Conservation (phyloP, 2,113 vertebrate genomes). For the Cheirogaleus medius region DNA sequence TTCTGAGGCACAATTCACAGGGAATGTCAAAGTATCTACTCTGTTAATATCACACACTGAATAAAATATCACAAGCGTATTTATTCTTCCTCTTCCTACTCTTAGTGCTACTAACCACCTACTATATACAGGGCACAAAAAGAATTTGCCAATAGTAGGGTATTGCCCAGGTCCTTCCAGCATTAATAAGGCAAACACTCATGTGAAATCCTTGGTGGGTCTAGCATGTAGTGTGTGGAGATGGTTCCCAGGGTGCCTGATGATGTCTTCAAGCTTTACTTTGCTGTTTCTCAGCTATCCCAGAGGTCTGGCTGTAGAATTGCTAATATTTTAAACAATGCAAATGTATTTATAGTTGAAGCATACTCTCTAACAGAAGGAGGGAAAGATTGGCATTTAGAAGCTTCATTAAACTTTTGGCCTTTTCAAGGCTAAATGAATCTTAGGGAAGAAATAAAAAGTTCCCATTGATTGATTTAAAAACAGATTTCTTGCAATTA, state of each 20-base stretch:
- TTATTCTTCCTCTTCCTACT: neutral
- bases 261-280: neutral
- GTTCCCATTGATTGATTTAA: slow-evolving; percentile 41
- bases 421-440: slow-evolving; percentile 63
- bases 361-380: slow-evolving; percentile 25
- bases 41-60: neutral
- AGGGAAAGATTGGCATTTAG: slow-evolving; percentile 58
- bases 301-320: slow-evolving; percentile 27
- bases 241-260: neutral
- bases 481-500: slow-evolving; percentile 58
- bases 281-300: neutral
- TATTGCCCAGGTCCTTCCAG: neutral
- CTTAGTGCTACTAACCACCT: neutral
- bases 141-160: neutral
- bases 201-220: neutral
- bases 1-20: neutral
- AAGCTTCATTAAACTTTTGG: slow-evolving; percentile 69
- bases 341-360: slow-evolving; percentile 56
- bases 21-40: neutral
- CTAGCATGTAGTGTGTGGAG: fast-evolving
- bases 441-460: slow-evolving; percentile 51
- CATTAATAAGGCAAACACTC: neutral
- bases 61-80: too few species aligned
- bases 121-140: neutral
- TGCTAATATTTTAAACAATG: slow-evolving; percentile 51